Base-by-base conservation (phyloP, 2,797 vertebrate genomes). In the Karalla daura region DNA sequence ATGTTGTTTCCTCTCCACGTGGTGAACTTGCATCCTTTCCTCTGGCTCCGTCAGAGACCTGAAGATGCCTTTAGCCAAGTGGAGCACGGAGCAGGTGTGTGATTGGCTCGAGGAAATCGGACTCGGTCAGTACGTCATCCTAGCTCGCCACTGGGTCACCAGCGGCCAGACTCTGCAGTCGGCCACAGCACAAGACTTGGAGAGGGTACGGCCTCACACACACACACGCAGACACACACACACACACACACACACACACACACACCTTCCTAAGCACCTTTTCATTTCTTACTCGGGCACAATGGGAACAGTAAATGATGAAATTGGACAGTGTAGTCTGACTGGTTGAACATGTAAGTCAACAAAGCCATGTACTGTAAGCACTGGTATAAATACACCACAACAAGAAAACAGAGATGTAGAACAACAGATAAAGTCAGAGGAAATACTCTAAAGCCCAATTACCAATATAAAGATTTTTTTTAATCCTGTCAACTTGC, bases 61-160 rank as follows among this genome's bases (percentile, higher is more conserved):
- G 66, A 96, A 95, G 17, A 87, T 90, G 5, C 96, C 97, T 0
- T 98, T 99, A 78, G 92, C 94, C 5, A 96, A 97, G 83, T 99
- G 98, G 98, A 95, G 77, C 83, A 91, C 93, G 2, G 97, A 99
- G 59, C 96, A 97, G 71, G 95, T 98, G 47, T 98, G 96, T 50
- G 88, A 90, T 0, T 99, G 98, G 98, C 91, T 99, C 0, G 96
- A 98, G 80, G 96, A 99, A 63, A 94, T 94, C 0, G 98, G 98
- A 23, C 90, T 99, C 0, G 93, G 95, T 30, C 97, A 98, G 80
- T 98, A 99, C 0, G 85, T 92, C 78, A 89, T 94, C 65, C 93
- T 95, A 44, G 95, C 96, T 49, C 89, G 92, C 39, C 96, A 96
- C 45, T 99, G 97, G 97, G 93, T 97, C 82, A 92, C 77, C 9